Percentiles rank a stretch among this genome's conserved stretches.
These are phyloP conservation scores for Sinosuthora webbiana DNA, from an alignment of 2,113 vertebrate genomes.

Conservation along the genomic window DNA sequence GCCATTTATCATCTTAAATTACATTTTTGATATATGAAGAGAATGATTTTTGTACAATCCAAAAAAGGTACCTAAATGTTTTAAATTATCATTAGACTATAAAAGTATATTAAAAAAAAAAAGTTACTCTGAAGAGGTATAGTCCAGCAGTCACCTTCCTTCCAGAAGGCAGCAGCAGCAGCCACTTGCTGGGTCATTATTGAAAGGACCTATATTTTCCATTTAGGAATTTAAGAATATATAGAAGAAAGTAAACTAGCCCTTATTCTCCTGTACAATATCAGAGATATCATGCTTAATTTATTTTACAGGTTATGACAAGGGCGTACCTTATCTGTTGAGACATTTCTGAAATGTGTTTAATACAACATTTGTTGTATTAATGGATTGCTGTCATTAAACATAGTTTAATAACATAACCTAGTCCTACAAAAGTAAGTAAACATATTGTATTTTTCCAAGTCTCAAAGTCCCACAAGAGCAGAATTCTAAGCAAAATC, in stretches of 20 bases:
- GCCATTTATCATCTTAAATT: neutral
- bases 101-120: too few relatives aligned
- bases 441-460: neutral
- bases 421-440: neutral
- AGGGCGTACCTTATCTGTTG: neutral
- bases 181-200: neutral
- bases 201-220: neutral
- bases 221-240: neutral
- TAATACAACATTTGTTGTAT: neutral
- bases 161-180: neutral
- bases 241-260: neutral
- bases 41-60: neutral
- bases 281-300: neutral
- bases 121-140: neutral
- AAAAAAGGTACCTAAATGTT: neutral
- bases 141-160: neutral
- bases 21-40: neutral
- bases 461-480: neutral
- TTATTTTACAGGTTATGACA: neutral
- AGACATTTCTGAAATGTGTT: neutral
- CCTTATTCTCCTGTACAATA: neutral
- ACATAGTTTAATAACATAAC: neutral
- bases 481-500: neutral
- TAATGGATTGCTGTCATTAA: neutral
- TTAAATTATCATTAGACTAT: neutral